Percentiles rank a stretch among this genome's conserved stretches.
Conservation (phyloP, 2,113 vertebrate species). For the Onychorhynchus coronatus region DNA sequence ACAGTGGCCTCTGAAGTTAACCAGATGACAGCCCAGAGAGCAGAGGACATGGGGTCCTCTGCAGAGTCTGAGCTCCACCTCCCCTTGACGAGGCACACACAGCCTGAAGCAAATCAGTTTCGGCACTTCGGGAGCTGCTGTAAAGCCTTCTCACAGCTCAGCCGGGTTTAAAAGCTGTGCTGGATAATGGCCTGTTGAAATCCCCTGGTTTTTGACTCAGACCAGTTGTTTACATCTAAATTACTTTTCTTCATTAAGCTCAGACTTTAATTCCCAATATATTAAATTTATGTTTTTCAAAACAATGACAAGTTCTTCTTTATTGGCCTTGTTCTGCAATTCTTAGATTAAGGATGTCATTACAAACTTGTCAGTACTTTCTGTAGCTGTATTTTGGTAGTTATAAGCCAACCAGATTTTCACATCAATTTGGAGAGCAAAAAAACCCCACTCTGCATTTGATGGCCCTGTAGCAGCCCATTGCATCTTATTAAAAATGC, state of each 20-base stretch:
- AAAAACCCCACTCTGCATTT: background rate
- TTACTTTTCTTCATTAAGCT: slow-evolving; percentile 58
- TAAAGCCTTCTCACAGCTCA: background rate
- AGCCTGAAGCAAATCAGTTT: fast-evolving
- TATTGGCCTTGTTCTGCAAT: slow-evolving; percentile 53
- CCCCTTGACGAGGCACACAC: fast-evolving
- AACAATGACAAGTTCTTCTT: slow-evolving; percentile 38
- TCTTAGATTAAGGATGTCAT: slow-evolving; percentile 62
- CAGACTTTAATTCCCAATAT: slow-evolving; percentile 49
- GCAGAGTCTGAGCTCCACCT: background rate
- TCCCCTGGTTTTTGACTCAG: slow-evolving; percentile 36
- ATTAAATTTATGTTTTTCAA: slow-evolving; percentile 48
- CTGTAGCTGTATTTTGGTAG: background rate
- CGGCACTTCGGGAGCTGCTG: background rate
- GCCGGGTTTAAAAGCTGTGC: background rate
- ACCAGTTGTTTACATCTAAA: slow-evolving; percentile 42
- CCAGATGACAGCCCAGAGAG: background rate
- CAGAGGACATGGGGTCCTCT: background rate
- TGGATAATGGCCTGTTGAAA: background rate
- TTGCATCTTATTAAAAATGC: background rate
- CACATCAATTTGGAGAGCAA: background rate
- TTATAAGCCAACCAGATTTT: slow-evolving; percentile 16
- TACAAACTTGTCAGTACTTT: slow-evolving; percentile 41
- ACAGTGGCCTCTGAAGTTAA: background rate
- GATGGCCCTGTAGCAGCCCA: background rate